Percentiles rank a stretch among this genome's conserved stretches.
phyloP scores from a whole-genome alignment of 1,140 invertebrate genomes.

The Platorchestia sp. region DNA sequence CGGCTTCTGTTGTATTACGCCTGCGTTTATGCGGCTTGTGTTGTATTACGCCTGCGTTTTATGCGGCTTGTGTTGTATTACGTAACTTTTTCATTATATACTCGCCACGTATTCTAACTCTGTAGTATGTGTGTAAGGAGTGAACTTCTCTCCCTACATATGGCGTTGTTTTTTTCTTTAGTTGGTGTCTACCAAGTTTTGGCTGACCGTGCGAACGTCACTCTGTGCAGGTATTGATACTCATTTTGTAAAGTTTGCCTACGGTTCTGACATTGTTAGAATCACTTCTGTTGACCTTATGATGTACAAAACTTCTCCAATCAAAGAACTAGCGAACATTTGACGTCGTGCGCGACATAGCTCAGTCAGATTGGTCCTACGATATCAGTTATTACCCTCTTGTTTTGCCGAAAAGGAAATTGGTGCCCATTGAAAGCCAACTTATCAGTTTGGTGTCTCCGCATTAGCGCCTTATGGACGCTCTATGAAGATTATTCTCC shows the following conservation, averaged over 20 bases:
- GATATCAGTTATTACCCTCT: not conserved
- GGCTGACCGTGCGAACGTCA: no score
- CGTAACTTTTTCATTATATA: not conserved
- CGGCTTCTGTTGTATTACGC: not conserved
- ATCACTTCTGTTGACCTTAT: not conserved
- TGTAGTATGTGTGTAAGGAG: not conserved
- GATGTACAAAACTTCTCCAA: not conserved
- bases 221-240: not conserved
- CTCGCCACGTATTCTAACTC: not conserved
- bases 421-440: not conserved
- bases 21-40: not conserved
- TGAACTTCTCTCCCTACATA: not conserved
- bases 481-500: not conserved
- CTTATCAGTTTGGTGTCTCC: slow-evolving; percentile 17
- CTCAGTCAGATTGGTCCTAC: not conserved
- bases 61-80: not conserved
- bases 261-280: not conserved
- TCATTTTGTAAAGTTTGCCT: not conserved
- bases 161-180: not conserved
- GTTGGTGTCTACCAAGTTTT: not conserved
- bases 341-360: not conserved
- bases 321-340: not conserved
- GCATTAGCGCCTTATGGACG: slow-evolving; percentile 3
- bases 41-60: not conserved
- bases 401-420: slow-evolving; percentile 8